phyloP scores from a whole-genome alignment of 2,797 vertebrate genomes.

The Oreochromis grahami region DNA sequence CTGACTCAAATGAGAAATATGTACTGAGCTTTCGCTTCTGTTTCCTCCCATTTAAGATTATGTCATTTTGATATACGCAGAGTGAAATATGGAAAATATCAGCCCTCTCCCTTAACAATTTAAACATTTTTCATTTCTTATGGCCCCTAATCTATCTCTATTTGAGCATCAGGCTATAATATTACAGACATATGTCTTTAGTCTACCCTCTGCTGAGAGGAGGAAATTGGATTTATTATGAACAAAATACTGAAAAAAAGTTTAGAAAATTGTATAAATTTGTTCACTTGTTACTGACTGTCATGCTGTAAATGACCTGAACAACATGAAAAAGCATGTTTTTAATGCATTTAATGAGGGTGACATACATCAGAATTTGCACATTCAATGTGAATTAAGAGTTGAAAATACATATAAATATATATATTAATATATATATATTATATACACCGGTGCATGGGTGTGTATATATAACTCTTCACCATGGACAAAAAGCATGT shows the following conservation, averaged over 20 bases:
- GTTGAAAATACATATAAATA: not conserved
- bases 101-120: constrained; percentile 49
- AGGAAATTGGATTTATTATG: constrained; percentile 61
- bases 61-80: constrained; percentile 72
- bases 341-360: not conserved
- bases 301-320: constrained; percentile 23
- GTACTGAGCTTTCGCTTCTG: constrained; percentile 64
- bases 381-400: not conserved
- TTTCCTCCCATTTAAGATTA: constrained; percentile 75
- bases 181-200: constrained; percentile 74
- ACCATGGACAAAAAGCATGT: not conserved
- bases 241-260: constrained; percentile 56
- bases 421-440: not conserved
- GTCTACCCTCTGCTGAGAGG: constrained; percentile 55
- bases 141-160: constrained; percentile 70
- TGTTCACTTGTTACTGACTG: constrained; percentile 57
- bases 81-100: constrained; percentile 72
- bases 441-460: not conserved
- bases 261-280: constrained; percentile 52
- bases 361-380: not conserved
- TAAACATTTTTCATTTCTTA: constrained; percentile 67
- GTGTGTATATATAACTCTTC: not conserved
- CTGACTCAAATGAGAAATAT: constrained; percentile 70
- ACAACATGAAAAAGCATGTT: not conserved
- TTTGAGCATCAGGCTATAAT: constrained; percentile 65